Conservation (phyloP, 64 coral and sea anemone genomes). For the Stichodactyla mertensii region DNA sequence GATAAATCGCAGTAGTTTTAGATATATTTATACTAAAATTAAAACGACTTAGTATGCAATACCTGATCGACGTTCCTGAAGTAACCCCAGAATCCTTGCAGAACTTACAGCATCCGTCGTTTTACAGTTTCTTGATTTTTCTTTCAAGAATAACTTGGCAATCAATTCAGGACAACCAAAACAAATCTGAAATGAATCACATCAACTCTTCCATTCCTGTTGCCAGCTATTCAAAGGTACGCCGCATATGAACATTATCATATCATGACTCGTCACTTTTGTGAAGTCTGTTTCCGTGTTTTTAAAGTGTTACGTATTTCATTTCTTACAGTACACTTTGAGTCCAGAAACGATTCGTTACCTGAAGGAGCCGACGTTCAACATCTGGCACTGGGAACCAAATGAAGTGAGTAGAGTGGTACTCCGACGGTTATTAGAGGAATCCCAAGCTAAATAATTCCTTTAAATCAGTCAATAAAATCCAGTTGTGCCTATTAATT, state of each 20-base stretch:
- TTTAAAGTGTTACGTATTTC: too few relatives aligned
- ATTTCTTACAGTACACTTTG: constrained; percentile 49
- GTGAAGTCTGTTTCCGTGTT: too few relatives aligned
- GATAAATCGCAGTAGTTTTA: too few relatives aligned
- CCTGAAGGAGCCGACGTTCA: constrained; percentile 61
- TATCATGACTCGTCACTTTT: too few relatives aligned
- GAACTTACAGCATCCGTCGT: too few relatives aligned
- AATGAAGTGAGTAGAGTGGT: not conserved
- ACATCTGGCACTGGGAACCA: constrained; percentile 53
- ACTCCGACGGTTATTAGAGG: not conserved
- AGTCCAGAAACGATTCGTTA: constrained; percentile 43
- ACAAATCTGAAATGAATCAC: not conserved
- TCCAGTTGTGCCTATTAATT: not conserved
- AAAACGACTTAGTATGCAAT: too few relatives aligned
- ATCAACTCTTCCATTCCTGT: not conserved
- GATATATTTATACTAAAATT: too few relatives aligned
- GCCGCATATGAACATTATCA: too few relatives aligned
- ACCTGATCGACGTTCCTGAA: too few relatives aligned
- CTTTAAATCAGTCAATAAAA: not conserved
- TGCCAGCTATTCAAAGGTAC: constrained; percentile 1
- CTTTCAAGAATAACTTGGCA: constrained; percentile 46
- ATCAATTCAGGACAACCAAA: constrained; percentile 44
- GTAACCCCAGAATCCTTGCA: too few relatives aligned
- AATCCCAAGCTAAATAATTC: too few relatives aligned
- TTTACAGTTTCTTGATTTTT: not conserved